phyloP scores from a whole-genome alignment of 1,140 invertebrate genomes.

The Apis cerana region DNA sequence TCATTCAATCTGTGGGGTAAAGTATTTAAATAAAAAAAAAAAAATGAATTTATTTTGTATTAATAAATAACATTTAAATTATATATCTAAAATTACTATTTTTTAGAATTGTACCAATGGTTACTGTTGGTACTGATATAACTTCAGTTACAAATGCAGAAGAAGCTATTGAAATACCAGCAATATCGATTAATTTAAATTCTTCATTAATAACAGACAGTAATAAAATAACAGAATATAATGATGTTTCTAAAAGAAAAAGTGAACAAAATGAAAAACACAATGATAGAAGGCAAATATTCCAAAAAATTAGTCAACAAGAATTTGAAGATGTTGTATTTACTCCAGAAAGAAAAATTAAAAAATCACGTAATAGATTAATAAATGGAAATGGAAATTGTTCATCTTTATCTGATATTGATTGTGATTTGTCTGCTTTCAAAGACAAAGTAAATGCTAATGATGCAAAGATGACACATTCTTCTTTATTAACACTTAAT shows the following conservation, averaged over 20 bases:
- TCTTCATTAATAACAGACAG: conserved; percentile 76
- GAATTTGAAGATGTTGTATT: conserved; percentile 84
- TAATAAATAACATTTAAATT: neutral
- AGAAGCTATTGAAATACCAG: conserved; percentile 81
- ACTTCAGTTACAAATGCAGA: conserved; percentile 80
- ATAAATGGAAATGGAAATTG: conserved; percentile 47
- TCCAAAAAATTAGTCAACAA: conserved; percentile 81
- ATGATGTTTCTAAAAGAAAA: conserved; percentile 19
- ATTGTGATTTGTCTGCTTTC: conserved; percentile 38
- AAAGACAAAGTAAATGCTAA: conserved; percentile 55
- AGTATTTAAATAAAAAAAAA: conserved; percentile 3
- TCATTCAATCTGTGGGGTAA: conserved; percentile 76
- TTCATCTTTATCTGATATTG: conserved; percentile 22
- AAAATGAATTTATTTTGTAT: conserved; percentile 4
- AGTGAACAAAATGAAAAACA: conserved; percentile 27
- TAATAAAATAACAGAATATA: conserved; percentile 59
- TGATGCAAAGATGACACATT: conserved; percentile 67
- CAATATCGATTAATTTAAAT: conserved; percentile 75
- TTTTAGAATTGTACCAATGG: conserved; percentile 68
- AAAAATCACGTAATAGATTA: conserved; percentile 68
- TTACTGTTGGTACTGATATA: conserved; percentile 73
- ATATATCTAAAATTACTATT: conserved; percentile 6
- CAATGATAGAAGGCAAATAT: conserved; percentile 75
- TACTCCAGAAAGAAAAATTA: conserved; percentile 78
- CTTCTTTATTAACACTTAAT: conserved; percentile 76